Evolutionary conservation across 23 tunicate species (phyloP), one percentile per base, ranked within the genome.

Genomic region (Trididemnum clinides): DNA sequence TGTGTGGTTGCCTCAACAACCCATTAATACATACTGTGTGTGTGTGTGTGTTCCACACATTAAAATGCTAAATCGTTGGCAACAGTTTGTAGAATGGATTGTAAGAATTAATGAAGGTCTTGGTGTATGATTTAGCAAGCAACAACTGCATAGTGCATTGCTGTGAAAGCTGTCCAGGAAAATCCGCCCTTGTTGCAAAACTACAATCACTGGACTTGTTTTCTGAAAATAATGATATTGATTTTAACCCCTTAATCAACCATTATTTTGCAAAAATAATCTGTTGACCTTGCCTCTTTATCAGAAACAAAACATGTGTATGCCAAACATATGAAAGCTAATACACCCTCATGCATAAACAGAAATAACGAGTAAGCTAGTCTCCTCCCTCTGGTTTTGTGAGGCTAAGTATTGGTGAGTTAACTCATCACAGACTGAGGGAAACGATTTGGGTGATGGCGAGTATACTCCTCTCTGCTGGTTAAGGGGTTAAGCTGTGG

Each of bases 21-120:
- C 82, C 65, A 35, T 35, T 25, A 77, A 21, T 7, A 77, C 82
- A 50, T 74, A 77, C 65, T n/a, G n/a, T n/a, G n/a, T n/a, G n/a
- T n/a, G 15, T 62, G 69, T 62, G 69, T 62, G 27, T 62, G 69
- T 23, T 62, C 69, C 27, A 62, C n/a, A 12, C 69, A 62, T 50
- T 18, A 30, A 50, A 77, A 30, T 36, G 38, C 39, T 20, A 77
- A 30, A 27, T 28, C 25, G 33, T 26, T 30, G 15, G 82, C 82
- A 21, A 20, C 22, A 15, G 66, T 7, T 7, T 7, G 38, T 77
- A 21, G 29, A 39, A 77, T 26, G 29, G 69, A 62, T 20, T 77
- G 29, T 25, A 44, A 77, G 28, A n/a, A 62, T 62, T 62, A 22
- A 62, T 71, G 50, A 33, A 71, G 26, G 21, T 71, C 22, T 15